Conservation (phyloP, 2,888 invertebrate species). For the Empis stercorea region DNA sequence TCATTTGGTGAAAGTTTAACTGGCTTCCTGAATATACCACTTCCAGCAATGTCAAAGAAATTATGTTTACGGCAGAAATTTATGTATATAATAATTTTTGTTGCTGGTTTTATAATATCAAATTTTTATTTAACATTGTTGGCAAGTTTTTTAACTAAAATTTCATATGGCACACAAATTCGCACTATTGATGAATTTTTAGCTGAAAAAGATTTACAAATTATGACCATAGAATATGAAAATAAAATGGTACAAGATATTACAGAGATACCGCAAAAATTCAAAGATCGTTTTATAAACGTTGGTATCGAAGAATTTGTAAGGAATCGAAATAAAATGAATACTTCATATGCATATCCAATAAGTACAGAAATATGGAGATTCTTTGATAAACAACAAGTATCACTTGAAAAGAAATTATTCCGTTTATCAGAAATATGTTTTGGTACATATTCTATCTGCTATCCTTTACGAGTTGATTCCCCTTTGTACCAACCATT, state of each 20-base stretch:
- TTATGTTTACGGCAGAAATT: too few species aligned
- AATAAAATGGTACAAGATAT: slow-evolving; percentile 17
- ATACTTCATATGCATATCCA: slow-evolving; percentile 23
- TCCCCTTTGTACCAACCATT: slow-evolving; percentile 17
- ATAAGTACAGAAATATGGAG: slow-evolving; percentile 25
- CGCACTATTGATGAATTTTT: slow-evolving; percentile 24
- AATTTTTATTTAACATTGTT: slow-evolving; percentile 23
- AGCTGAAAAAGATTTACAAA: slow-evolving; percentile 17
- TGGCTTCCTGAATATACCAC: too few species aligned
- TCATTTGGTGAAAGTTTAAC: too few species aligned
- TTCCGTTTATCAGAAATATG: slow-evolving; percentile 26
- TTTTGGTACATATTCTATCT: slow-evolving; percentile 18
- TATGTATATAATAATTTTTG: too few species aligned
- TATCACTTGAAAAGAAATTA: slow-evolving; percentile 18
- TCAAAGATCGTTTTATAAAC: not conserved
- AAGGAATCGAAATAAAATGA: slow-evolving; percentile 17
- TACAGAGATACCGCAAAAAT: not conserved
- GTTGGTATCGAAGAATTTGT: not conserved
- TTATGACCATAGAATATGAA: slow-evolving; percentile 28
- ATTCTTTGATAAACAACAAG: slow-evolving; percentile 20
- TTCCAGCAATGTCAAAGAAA: too few species aligned
- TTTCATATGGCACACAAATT: slow-evolving; percentile 21
- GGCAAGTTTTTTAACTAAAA: slow-evolving; percentile 26
- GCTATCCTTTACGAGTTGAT: slow-evolving; percentile 12
- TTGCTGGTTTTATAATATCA: slow-evolving; percentile 11